Base-by-base conservation (phyloP, 2,113 vertebrate genomes). In the Drymodes brunneopygia region DNA sequence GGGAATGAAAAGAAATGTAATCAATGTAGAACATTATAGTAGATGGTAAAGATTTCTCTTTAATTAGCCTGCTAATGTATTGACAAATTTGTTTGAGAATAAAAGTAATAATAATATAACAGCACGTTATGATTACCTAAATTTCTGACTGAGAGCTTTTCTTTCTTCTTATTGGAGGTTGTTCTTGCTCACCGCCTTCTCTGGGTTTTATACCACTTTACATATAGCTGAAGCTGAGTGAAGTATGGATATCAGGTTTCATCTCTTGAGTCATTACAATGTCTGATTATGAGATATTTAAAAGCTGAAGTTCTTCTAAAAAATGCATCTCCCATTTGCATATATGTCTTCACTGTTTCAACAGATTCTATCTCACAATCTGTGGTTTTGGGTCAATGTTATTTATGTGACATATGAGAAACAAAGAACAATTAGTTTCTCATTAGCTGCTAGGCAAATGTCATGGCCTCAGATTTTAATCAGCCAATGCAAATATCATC, bases 361-460 rank as follows among this genome's bases (percentile, higher is more conserved):
- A 77, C 24, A 72, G 62, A 54, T 90, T 82, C 87, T 88, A 11
- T 89, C 66, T 77, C 47, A 62, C 38, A 90, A 28, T 91, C 89
- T 91, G 57, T 87, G 57, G 6, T 72, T 96, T 92, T 88, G 84
- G 78, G 50, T 77, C 1, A 0, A 65, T 47, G 24, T 86, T 94
- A 72, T 92, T 94, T 92, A 66, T 65, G 47, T 65, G 87, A 91
- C 42, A 79, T 81, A 53, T 23, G 61, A 87, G 36, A 92, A 86
- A 86, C 42, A 89, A 70, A 75, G 77, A 92, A 89, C 50, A 85
- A 87, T 87, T 90, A 91, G 33, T 85, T 92, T 89, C 58, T 91
- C 70, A 85, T 88, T 95, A 95, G 61, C 58, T 92, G 27, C 54
- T 91, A 91, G 62, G 78, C 42, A 94, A 95, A 91, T 85, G 78